Evolutionary conservation across 1,140 invertebrate genomes (phyloP).

Genomic region (Eueides isabella): DNA sequence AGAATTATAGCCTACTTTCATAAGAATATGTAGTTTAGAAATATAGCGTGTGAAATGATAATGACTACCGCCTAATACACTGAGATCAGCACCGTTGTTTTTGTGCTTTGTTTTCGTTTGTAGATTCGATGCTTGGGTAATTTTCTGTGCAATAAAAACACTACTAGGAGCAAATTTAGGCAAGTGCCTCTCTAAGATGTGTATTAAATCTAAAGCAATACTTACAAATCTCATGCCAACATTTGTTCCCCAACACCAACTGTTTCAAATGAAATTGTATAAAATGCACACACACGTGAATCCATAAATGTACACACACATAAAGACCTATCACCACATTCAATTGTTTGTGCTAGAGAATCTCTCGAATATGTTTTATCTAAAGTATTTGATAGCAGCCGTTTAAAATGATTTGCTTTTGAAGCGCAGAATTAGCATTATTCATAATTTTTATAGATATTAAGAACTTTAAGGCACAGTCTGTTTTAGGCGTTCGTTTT

Average conservation of each 20-base stretch:
- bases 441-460: background rate
- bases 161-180: conserved; percentile 45
- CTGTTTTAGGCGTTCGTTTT: conserved; percentile 44
- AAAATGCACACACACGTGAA: conserved; percentile 65
- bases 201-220: conserved; percentile 72
- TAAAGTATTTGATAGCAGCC: conserved; percentile 22
- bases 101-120: conserved; percentile 24
- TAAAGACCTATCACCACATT: conserved; percentile 58
- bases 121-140: conserved; percentile 10
- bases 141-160: conserved; percentile 43
- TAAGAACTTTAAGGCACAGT: conserved; percentile 53
- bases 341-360: conserved; percentile 67
- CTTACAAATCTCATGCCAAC: conserved; percentile 76
- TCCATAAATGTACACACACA: conserved; percentile 52
- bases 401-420: conserved; percentile 18
- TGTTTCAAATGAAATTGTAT: conserved; percentile 67
- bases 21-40: conserved; percentile 74
- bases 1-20: conserved; percentile 76
- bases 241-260: conserved; percentile 80
- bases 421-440: conserved; percentile 16
- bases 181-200: conserved; percentile 46
- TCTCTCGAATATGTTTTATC: conserved; percentile 10
- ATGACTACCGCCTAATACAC: conserved; percentile 66
- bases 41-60: conserved; percentile 36
- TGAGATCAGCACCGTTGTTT: conserved; percentile 47